Conservation (phyloP, 2,113 vertebrate genomes). For the Cinclus cinclus region DNA sequence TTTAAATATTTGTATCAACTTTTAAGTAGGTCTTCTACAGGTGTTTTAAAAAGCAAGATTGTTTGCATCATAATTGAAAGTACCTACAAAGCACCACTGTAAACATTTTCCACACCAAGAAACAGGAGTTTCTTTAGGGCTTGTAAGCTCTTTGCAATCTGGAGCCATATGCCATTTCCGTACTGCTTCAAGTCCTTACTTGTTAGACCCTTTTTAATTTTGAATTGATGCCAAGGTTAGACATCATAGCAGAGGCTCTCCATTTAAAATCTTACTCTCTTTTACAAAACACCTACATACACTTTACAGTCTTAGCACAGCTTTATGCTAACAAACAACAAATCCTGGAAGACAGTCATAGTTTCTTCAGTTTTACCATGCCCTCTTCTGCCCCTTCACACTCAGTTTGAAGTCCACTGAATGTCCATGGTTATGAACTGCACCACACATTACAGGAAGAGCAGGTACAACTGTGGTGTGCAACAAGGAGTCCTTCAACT, state of each 20-base stretch:
- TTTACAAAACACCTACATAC: not conserved
- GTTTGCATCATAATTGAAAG: constrained; percentile 14
- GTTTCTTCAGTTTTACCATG: not conserved
- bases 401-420: not conserved
- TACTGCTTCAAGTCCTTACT: constrained; percentile 29
- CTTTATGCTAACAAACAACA: not conserved
- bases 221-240: constrained; percentile 45
- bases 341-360: not conserved
- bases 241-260: constrained; percentile 26
- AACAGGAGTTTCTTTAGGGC: constrained; percentile 46
- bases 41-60: not conserved
- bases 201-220: constrained; percentile 18
- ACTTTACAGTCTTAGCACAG: not conserved
- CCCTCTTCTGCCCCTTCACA: not conserved
- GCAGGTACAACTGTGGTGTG: not conserved
- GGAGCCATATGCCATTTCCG: constrained; percentile 53
- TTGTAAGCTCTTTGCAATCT: constrained; percentile 45
- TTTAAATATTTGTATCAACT: not conserved
- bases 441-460: not conserved
- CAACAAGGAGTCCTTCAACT: not conserved
- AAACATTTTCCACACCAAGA: constrained; percentile 46
- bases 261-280: not conserved
- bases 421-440: not conserved
- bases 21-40: not conserved
- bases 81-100: constrained; percentile 54